Base-by-base conservation (phyloP, 30 jellyfish, hydroid and myxozoan genomes). In the Hydractinia echinata region DNA sequence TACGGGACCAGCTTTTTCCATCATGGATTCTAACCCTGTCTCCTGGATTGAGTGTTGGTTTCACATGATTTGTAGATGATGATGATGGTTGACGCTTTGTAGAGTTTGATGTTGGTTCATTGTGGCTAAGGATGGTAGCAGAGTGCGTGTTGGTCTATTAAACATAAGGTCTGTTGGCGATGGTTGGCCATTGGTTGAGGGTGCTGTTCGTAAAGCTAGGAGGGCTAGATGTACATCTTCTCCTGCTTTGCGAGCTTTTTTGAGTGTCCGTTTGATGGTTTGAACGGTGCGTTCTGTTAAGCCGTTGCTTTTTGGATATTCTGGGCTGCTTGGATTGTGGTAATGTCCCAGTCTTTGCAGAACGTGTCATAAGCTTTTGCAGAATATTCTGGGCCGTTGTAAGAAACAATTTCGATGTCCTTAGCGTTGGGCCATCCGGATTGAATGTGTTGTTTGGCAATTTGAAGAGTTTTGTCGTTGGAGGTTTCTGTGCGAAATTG, bases 211-310 rank as follows among this genome's bases (percentile, higher is more conserved):
- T 19, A 82, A 16, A 7, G 67, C 62, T 6, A 72, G 84, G 4
- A 82, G 55, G 8, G 89, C 58, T 8, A 82, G 60, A 8, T 82
- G 52, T 16, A 61, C 30, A 72, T 82, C 88, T 52, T 82, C 89
- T 18, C 84, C 71, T 15, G 72, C 79, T 67, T 81, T 77, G 20
- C 19, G 73, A 30, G 84, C 76, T 82, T 82, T 82, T 58, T 58
- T 49, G 19, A 82, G 76, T 5, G 89, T 87, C 81, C 92, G 81
- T 87, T 87, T 87, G 80, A 87, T 84, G n/a, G 89, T 87, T 82
- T 87, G 92, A 30, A 87, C 62, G 39, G 79, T 73, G 56, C 89
- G 87, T 76, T 81, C 92, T 53, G 83, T 85, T n/a, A 82, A 88
- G 30, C 96, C 96, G 55, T 87, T 87, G 51, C 82, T 60, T 68